Conservation (phyloP, 2,113 vertebrate genomes). For the Aptenodytes forsteri region DNA sequence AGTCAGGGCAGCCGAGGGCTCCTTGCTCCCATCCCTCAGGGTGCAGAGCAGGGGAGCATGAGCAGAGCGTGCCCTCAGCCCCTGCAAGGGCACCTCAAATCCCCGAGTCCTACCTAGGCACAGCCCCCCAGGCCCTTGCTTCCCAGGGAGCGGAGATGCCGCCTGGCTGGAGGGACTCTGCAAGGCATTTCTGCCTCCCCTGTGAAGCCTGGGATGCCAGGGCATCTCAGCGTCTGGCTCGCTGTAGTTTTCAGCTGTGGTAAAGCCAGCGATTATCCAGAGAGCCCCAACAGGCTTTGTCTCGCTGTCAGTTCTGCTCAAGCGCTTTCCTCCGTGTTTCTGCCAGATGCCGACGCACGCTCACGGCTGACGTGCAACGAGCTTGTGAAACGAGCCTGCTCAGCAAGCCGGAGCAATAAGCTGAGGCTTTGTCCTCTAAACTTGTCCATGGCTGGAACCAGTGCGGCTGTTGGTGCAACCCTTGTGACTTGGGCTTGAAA, state of each 20-base stretch:
- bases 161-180: not conserved
- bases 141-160: fast-evolving
- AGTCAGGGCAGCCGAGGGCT: not conserved
- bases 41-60: not conserved
- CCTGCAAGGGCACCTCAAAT: not conserved
- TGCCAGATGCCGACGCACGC: not conserved
- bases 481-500: not conserved
- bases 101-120: fast-evolving
- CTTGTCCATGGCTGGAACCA: not conserved
- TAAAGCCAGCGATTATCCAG: not conserved
- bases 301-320: not conserved
- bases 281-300: not conserved
- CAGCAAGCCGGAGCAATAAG: not conserved
- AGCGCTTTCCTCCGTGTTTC: not conserved
- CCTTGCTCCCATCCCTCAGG: not conserved
- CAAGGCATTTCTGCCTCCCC: fast-evolving
- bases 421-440: not conserved
- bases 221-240: fast-evolving
- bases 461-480: not conserved
- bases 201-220: fast-evolving
- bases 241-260: not conserved
- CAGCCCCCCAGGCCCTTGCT: not conserved
- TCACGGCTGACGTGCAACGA: not conserved
- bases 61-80: not conserved
- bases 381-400: not conserved